phyloP scores from a whole-genome alignment of 2,888 invertebrate species.

The Drosophila cognata region DNA sequence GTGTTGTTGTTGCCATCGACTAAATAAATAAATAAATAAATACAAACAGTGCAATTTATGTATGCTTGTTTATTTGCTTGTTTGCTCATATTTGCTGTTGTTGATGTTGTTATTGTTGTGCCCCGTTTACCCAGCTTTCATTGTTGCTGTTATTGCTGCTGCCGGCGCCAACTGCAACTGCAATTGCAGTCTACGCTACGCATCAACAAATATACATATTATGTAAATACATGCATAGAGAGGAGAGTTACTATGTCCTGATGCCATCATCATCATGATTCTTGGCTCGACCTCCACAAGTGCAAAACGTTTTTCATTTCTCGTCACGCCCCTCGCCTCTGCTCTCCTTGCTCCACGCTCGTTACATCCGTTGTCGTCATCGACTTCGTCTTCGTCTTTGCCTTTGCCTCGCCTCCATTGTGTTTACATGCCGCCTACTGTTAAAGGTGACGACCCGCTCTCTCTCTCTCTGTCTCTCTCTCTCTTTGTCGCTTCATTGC shows the following conservation, averaged over 20 bases:
- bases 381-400: slow-evolving; percentile 8
- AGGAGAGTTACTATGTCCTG: slow-evolving; percentile 39
- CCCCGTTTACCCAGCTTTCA: slow-evolving; percentile 41
- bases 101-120: slow-evolving; percentile 39
- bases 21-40: slow-evolving; percentile 71
- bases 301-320: slow-evolving; percentile 45
- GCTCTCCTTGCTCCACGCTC: slow-evolving; percentile 1
- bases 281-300: slow-evolving; percentile 69
- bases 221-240: background rate
- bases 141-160: slow-evolving; percentile 30
- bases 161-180: slow-evolving; percentile 47
- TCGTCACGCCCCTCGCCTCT: background rate
- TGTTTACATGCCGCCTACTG: slow-evolving; percentile 75
- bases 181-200: slow-evolving; percentile 37
- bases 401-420: slow-evolving; percentile 23
- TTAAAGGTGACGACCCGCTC: slow-evolving; percentile 70
- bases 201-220: slow-evolving; percentile 32
- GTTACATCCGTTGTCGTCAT: slow-evolving; percentile 27
- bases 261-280: slow-evolving; percentile 24
- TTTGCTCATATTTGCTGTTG: slow-evolving; percentile 24
- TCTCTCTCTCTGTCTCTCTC: slow-evolving; percentile 24
- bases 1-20: slow-evolving; percentile 71
- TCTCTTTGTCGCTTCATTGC: slow-evolving; percentile 22
- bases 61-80: slow-evolving; percentile 48
- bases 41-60: slow-evolving; percentile 70